Percentiles rank a stretch among this genome's conserved stretches.
phyloP scores from a whole-genome alignment of 2,888 invertebrate genomes.

The Lasioglossum villosulum region DNA sequence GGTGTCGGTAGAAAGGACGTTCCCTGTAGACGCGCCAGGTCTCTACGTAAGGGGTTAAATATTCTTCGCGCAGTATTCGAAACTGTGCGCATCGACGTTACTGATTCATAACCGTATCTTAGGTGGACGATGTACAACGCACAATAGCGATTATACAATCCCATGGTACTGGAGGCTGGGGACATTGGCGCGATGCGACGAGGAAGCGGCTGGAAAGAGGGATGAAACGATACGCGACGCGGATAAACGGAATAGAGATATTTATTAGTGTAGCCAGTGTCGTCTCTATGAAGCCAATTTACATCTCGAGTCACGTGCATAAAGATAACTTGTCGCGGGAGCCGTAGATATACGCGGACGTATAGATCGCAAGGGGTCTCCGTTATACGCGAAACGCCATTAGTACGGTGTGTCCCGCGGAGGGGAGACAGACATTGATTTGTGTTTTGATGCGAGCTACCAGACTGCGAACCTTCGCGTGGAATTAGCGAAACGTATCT shows the following conservation, averaged over 20 bases:
- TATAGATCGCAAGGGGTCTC: constrained; percentile 52
- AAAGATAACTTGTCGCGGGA: constrained; percentile 55
- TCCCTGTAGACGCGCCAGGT: not conserved
- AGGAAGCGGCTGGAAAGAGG: constrained; percentile 23
- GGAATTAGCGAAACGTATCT: constrained; percentile 60
- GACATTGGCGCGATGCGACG: not conserved
- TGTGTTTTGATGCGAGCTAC: constrained; percentile 48
- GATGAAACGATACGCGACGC: constrained; percentile 42
- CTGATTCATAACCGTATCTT: constrained; percentile 44
- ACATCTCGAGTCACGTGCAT: constrained; percentile 56
- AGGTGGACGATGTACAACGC: not conserved
- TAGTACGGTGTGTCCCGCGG: constrained; percentile 34
- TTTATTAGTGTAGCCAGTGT: constrained; percentile 58
- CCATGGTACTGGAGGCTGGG: not conserved
- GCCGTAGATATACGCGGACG: constrained; percentile 28
- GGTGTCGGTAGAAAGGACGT: not conserved
- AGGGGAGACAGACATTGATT: constrained; percentile 46
- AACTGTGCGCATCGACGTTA: constrained; percentile 26
- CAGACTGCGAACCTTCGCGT: constrained; percentile 46
- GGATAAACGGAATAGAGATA: constrained; percentile 60
- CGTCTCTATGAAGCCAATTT: constrained; percentile 57
- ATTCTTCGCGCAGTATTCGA: constrained; percentile 17
- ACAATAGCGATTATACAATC: constrained; percentile 41
- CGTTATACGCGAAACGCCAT: constrained; percentile 58
- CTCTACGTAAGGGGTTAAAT: constrained; percentile 10